Percentiles rank a stretch among this genome's conserved stretches.
Evolutionary conservation across 2,797 vertebrate species (phyloP).

Genomic region (Furcifer pardalis): DNA sequence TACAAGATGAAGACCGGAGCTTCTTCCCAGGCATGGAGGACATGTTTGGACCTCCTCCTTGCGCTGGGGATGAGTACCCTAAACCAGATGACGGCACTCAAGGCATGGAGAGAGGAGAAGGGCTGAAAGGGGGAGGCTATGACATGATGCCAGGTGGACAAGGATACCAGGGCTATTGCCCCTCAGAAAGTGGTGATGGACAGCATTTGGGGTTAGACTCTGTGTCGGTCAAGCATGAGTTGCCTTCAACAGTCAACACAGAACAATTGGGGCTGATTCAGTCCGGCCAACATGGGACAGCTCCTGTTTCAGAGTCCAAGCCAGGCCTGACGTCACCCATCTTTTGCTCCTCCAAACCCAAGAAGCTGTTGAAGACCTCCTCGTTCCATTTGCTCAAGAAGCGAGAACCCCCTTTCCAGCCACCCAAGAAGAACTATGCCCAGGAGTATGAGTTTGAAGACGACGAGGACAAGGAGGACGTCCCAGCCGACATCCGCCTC

Average conservation of each 20-base stretch:
- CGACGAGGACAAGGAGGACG: conserved; percentile 90
- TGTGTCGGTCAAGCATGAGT: conserved; percentile 84
- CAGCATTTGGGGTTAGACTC: conserved; percentile 86
- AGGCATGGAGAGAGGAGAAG: conserved; percentile 78
- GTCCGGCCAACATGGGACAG: conserved; percentile 66
- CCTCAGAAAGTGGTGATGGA: conserved; percentile 20
- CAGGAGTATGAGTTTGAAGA: conserved; percentile 96
- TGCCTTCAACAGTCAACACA: conserved; percentile 91
- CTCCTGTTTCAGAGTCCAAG: conserved; percentile 68
- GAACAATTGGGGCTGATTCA: conserved; percentile 93
- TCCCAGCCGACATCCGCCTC: conserved; percentile 90
- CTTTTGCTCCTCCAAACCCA: conserved; percentile 94
- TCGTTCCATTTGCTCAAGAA: conserved; percentile 92
- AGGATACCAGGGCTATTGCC: conserved; percentile 60
- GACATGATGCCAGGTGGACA: conserved; percentile 79
- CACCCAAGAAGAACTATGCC: conserved; percentile 91
- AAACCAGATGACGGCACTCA: conserved; percentile 83
- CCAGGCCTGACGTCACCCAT: conserved; percentile 87
- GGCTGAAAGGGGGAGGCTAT: conserved; percentile 75
- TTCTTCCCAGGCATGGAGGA: conserved; percentile 97
- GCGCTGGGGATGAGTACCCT: conserved; percentile 83
- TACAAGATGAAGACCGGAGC: conserved; percentile 92
- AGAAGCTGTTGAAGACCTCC: conserved; percentile 93
- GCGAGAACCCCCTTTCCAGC: conserved; percentile 86
- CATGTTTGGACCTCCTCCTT: conserved; percentile 86